phyloP scores from a whole-genome alignment of 2,113 vertebrate genomes.

The Nymphicus hollandicus region DNA sequence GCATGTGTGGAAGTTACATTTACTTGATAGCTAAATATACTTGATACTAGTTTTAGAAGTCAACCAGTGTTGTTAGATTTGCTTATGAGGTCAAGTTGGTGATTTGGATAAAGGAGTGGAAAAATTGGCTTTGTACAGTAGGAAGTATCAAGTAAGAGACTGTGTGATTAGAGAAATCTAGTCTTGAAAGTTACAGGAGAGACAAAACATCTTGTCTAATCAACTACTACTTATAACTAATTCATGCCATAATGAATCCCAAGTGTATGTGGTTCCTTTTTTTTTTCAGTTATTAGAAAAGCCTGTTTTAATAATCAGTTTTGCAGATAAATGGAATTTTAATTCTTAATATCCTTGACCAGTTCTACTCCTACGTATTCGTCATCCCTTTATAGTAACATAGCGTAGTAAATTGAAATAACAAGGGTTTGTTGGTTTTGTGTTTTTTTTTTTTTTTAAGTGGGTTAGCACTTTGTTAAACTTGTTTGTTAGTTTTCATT shows the following conservation, averaged over 20 bases:
- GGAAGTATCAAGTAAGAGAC: neutral
- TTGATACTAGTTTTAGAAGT: neutral
- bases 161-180: neutral
- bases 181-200: neutral
- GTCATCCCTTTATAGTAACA: neutral
- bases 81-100: neutral
- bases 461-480: neutral
- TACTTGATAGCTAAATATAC: neutral
- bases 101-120: neutral
- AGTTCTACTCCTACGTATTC: neutral
- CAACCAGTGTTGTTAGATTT: neutral
- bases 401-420: neutral
- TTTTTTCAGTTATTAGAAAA: neutral
- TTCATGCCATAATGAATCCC: neutral
- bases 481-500: neutral
- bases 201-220: neutral
- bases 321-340: neutral
- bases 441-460: neutral
- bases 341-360: neutral
- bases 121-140: neutral
- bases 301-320: neutral
- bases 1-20: neutral
- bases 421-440: neutral
- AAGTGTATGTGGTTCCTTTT: neutral
- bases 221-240: neutral